Conservation (phyloP, 2,113 vertebrate species). For the Sitta europaea region DNA sequence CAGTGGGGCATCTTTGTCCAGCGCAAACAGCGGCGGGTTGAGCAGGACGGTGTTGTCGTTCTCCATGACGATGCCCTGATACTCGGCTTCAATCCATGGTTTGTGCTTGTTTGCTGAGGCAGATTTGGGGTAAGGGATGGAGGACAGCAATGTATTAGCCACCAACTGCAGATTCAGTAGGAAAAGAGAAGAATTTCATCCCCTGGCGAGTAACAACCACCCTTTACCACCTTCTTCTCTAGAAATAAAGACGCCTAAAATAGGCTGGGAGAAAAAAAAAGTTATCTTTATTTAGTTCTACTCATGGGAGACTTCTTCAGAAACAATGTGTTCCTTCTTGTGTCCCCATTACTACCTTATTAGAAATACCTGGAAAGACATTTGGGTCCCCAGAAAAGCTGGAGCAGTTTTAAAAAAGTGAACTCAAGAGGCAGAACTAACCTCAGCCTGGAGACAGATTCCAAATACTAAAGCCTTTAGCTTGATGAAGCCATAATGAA, state of each 20-base stretch:
- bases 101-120: conserved; percentile 97
- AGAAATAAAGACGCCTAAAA: background rate
- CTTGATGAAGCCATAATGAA: background rate
- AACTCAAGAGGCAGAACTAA: background rate
- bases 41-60: conserved; percentile 97
- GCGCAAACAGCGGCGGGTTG: conserved; percentile 92
- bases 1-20: conserved; percentile 96
- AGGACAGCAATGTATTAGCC: conserved; percentile 15
- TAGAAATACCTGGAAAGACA: background rate
- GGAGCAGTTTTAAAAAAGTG: background rate
- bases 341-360: background rate
- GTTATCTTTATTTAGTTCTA: background rate
- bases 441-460: background rate
- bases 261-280: background rate
- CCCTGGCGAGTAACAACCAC: background rate
- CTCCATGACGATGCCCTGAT: conserved; percentile 99
- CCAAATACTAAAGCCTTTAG: background rate
- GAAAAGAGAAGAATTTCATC: background rate
- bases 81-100: conserved; percentile 98
- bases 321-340: background rate
- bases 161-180: background rate
- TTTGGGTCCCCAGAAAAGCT: background rate
- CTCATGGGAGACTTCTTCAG: background rate
- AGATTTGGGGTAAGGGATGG: background rate
- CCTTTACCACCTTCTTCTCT: background rate